These are phyloP conservation scores for Mus musculus DNA, from an alignment of 2,113 vertebrate species.

Conservation along the genomic window GRCm39 chr7:55921001-55921500, in stretches of 20 bases:
- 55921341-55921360: not conserved
- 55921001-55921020: too few relatives aligned
- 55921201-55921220: not conserved
- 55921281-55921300: not conserved
- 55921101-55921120: not conserved
- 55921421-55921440: not conserved
- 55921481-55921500: not conserved
- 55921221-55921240: not conserved
- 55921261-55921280: not conserved
- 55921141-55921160: not conserved
- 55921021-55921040: too few relatives aligned
- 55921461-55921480: not conserved
- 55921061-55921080: not conserved
- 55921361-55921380: not conserved
- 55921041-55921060: too few relatives aligned
- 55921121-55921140: not conserved
- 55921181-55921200: not conserved
- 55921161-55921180: not conserved
- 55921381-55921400: not conserved
- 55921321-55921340: not conserved
- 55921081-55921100: not conserved
- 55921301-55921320: not conserved
- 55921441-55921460: not conserved
- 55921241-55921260: not conserved
- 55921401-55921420: not conserved